These are phyloP conservation scores for Ectemnius continuus DNA, from an alignment of 2,888 invertebrate species.

Conservation along the genomic window DNA sequence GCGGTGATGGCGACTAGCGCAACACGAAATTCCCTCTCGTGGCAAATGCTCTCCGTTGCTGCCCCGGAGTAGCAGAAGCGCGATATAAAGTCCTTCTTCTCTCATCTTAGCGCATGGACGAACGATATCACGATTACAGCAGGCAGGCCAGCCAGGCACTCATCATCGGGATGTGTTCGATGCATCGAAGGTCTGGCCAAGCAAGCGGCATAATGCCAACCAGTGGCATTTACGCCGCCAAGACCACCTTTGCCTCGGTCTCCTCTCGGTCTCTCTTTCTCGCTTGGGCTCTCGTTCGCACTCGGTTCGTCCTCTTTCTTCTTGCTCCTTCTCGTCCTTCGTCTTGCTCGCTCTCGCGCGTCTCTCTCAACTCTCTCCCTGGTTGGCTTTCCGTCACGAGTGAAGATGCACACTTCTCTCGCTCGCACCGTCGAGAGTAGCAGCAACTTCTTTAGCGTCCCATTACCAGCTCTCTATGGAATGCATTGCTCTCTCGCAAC, in stretches of 20 bases:
- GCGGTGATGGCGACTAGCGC: constrained; percentile 45
- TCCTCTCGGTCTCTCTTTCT: constrained; percentile 36
- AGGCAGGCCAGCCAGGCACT: constrained; percentile 42
- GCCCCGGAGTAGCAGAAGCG: constrained; percentile 21
- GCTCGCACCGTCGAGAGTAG: constrained; percentile 29
- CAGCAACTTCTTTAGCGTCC: constrained; percentile 69
- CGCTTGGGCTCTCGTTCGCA: constrained; percentile 16
- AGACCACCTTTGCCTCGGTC: constrained; percentile 71
- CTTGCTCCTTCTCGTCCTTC: constrained; percentile 25
- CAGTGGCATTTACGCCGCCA: constrained; percentile 76
- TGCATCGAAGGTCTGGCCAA: constrained; percentile 73
- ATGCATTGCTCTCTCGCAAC: constrained; percentile 63
- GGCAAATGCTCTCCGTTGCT: too few relatives aligned
- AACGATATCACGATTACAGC: constrained; percentile 64
- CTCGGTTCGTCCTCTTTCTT: constrained; percentile 22
- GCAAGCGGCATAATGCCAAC: constrained; percentile 75
- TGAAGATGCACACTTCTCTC: constrained; percentile 11
- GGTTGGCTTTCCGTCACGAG: constrained; percentile 18
- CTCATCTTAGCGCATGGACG: constrained; percentile 52
- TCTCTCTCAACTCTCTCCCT: constrained; percentile 30
- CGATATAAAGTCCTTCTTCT: constrained; percentile 22
- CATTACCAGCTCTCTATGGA: constrained; percentile 66
- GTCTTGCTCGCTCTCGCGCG: constrained; percentile 26
- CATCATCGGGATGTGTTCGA: constrained; percentile 67
- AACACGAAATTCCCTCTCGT: constrained; percentile 62